phyloP scores from a whole-genome alignment of 2,113 vertebrate genomes.

The Tragulus kanchil region DNA sequence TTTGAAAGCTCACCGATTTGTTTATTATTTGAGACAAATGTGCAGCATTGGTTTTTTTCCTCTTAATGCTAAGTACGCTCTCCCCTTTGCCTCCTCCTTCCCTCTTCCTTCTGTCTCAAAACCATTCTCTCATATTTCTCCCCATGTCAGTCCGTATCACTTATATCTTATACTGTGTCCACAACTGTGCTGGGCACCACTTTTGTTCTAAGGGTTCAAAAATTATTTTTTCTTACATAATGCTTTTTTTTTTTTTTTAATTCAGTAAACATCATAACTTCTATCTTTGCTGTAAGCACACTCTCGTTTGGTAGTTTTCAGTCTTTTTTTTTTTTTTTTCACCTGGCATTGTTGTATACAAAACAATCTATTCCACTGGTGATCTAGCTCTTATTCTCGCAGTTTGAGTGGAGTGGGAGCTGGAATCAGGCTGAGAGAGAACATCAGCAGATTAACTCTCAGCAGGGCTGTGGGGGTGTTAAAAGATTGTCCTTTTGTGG shows the following conservation, averaged over 20 bases:
- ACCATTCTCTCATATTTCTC: not conserved
- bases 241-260: not conserved
- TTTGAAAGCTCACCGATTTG: not conserved
- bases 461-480: not conserved
- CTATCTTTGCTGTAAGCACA: not conserved
- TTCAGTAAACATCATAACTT: not conserved
- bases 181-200: not conserved
- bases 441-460: not conserved
- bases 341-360: not conserved
- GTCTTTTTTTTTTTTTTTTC: not conserved
- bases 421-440: not conserved
- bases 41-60: too few species aligned
- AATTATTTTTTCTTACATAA: not conserved
- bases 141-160: too few species aligned
- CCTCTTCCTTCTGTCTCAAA: not conserved
- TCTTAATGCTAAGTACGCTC: not conserved
- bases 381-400: not conserved
- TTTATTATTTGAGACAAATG: not conserved
- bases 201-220: not conserved
- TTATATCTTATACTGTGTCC: too few species aligned
- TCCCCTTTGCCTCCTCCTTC: not conserved
- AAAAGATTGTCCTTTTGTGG: not conserved
- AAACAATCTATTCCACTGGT: fast-evolving
- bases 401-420: too few species aligned
- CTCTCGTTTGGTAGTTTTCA: not conserved